These are phyloP conservation scores for Drosophila malerkotliana DNA, from an alignment of 1,140 invertebrate species.

Conservation along the genomic window DNA sequence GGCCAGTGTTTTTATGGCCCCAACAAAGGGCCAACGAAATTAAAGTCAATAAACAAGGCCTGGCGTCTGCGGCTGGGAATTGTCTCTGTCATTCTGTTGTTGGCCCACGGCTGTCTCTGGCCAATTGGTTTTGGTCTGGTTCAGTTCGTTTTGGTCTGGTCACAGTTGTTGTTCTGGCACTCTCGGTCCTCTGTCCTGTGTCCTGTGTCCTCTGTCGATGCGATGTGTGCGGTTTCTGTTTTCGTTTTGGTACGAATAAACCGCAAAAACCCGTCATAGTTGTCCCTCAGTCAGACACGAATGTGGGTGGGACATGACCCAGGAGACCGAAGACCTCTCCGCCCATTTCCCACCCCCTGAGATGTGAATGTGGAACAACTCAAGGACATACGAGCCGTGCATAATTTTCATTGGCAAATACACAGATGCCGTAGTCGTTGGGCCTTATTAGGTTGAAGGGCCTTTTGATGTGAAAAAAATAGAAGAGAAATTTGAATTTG, in stretches of 20 bases:
- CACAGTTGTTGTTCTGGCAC: constrained; percentile 59
- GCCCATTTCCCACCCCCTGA: background rate
- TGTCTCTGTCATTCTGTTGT: constrained; percentile 41
- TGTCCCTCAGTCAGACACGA: constrained; percentile 60
- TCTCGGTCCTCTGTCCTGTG: constrained; percentile 27
- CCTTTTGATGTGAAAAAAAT: background rate
- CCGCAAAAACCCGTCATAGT: constrained; percentile 60
- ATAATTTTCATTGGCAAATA: constrained; percentile 74
- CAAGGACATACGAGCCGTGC: constrained; percentile 58
- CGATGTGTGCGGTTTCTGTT: constrained; percentile 22
- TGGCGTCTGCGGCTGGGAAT: constrained; percentile 27
- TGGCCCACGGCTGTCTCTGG: constrained; percentile 35
- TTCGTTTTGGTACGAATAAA: constrained; percentile 59
- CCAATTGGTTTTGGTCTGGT: constrained; percentile 72
- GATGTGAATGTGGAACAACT: constrained; percentile 32
- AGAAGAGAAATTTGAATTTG: background rate
- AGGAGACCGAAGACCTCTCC: constrained; percentile 2
- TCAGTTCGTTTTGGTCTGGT: constrained; percentile 74
- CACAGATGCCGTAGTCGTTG: constrained; percentile 54
- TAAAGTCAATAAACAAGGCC: constrained; percentile 78
- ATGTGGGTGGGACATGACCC: constrained; percentile 50
- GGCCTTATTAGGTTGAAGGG: constrained; percentile 21
- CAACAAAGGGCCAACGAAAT: constrained; percentile 67
- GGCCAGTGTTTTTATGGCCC: constrained; percentile 57
- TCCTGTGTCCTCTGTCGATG: background rate